Evolutionary conservation across 2,888 invertebrate genomes (phyloP).

Genomic region (Acanthoscelides obtectus): DNA sequence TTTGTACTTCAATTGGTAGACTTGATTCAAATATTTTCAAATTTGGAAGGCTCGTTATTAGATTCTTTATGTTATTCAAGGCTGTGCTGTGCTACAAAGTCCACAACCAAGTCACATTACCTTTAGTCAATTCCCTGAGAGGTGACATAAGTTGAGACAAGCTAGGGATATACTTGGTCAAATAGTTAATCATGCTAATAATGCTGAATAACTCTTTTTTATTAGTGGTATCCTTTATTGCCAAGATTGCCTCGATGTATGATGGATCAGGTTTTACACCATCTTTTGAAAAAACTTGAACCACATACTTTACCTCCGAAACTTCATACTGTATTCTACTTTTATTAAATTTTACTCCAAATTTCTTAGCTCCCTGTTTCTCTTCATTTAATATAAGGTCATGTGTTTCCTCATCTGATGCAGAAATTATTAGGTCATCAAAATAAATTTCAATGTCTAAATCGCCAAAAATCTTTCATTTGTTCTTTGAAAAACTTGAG

Average conservation of each 20-base stretch:
- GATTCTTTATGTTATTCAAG: no score
- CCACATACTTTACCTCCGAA: not conserved
- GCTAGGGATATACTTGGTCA: not conserved
- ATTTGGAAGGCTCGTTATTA: no score
- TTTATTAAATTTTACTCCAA: slow-evolving; percentile 1
- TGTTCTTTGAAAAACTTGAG: slow-evolving; percentile 3
- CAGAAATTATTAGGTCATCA: not conserved
- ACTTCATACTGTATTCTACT: slow-evolving; percentile 2
- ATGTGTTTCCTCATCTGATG: no score
- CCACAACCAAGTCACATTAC: no score
- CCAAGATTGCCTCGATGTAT: not conserved
- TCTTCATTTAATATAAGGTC: no score
- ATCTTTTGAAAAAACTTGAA: not conserved
- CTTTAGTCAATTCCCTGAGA: no score
- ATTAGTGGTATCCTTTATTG: not conserved
- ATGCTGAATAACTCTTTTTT: slow-evolving; percentile 1
- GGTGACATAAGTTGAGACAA: not conserved
- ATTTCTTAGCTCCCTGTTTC: not conserved
- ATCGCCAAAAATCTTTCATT: slow-evolving; percentile 3
- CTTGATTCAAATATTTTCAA: no score
- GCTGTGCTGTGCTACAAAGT: no score
- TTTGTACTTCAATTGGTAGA: not conserved
- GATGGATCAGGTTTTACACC: not conserved
- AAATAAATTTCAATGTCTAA: slow-evolving; percentile 1
- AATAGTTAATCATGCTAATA: not conserved